These are phyloP conservation scores for Asbolus verrucosus DNA, from an alignment of 1,140 invertebrate genomes.

Conservation along the genomic window DNA sequence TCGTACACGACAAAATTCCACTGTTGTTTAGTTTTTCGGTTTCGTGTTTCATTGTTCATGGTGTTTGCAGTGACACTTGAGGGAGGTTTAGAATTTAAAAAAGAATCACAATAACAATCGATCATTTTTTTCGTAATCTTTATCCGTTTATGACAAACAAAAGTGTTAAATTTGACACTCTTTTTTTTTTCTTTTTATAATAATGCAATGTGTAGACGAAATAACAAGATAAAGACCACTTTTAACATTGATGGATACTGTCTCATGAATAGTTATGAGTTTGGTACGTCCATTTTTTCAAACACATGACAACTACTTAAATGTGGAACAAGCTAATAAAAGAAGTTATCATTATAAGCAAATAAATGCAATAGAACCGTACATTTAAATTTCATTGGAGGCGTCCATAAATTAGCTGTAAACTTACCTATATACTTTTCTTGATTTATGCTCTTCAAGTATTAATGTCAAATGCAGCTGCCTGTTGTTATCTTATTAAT, in stretches of 20 bases:
- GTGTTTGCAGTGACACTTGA: conserved; percentile 23
- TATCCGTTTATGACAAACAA: conserved; percentile 54
- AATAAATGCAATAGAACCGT: conserved; percentile 40
- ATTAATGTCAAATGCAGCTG: conserved; percentile 31
- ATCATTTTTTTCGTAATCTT: conserved; percentile 42
- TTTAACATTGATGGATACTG: conserved; percentile 25
- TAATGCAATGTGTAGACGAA: conserved; percentile 20
- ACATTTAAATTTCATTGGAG: conserved; percentile 17
- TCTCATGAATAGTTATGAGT: conserved; percentile 40
- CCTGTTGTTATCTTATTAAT: conserved; percentile 34
- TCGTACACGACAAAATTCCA: conserved; percentile 38
- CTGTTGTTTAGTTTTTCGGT: background rate
- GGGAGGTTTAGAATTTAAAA: conserved; percentile 16
- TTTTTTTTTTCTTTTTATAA: conserved; percentile 20
- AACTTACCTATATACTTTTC: conserved; percentile 10
- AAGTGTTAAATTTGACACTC: conserved; percentile 53
- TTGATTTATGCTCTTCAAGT: conserved; percentile 23
- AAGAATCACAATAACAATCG: conserved; percentile 26
- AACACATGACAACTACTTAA: conserved; percentile 22
- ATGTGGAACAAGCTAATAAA: conserved; percentile 39
- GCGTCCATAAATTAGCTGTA: conserved; percentile 41
- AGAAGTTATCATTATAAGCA: conserved; percentile 34
- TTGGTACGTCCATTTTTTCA: background rate
- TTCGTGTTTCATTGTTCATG: conserved; percentile 1
- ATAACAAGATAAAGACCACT: conserved; percentile 32